Conservation (phyloP, 1,140 invertebrate species). For the Drosophila burlai region DNA sequence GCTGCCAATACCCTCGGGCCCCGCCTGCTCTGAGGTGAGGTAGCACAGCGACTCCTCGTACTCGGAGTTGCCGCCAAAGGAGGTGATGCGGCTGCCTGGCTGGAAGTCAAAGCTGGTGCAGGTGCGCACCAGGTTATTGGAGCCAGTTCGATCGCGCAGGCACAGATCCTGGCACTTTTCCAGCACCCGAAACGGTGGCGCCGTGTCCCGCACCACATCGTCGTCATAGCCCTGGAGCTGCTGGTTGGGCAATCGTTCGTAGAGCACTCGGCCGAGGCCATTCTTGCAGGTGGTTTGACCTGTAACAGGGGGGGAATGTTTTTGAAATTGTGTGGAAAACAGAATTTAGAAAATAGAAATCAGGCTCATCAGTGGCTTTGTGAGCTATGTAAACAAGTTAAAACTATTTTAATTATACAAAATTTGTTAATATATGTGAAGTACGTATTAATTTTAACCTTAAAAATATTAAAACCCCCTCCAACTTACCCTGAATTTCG, state of each 20-base stretch:
- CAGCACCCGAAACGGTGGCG: slow-evolving; percentile 93
- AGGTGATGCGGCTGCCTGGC: slow-evolving; percentile 93
- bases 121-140: slow-evolving; percentile 91
- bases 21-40: slow-evolving; percentile 92
- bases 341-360: too few species aligned
- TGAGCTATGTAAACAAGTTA: too few species aligned
- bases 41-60: slow-evolving; percentile 97
- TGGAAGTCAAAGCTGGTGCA: slow-evolving; percentile 96
- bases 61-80: slow-evolving; percentile 92
- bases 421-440: too few species aligned
- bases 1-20: slow-evolving; percentile 94
- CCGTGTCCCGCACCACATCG: slow-evolving; percentile 93
- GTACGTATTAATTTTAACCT: not conserved
- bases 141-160: slow-evolving; percentile 91
- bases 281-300: slow-evolving; percentile 95
- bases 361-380: too few species aligned
- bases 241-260: slow-evolving; percentile 94
- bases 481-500: slow-evolving; percentile 57
- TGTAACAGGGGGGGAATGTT: not conserved
- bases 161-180: slow-evolving; percentile 95
- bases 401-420: too few species aligned
- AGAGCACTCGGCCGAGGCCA: slow-evolving; percentile 93
- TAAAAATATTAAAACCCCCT: not conserved
- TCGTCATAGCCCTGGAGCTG: slow-evolving; percentile 95
- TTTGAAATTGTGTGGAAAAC: not conserved